phyloP scores from a whole-genome alignment of 2,888 invertebrate genomes.

The Eupithecia pulchellata region DNA sequence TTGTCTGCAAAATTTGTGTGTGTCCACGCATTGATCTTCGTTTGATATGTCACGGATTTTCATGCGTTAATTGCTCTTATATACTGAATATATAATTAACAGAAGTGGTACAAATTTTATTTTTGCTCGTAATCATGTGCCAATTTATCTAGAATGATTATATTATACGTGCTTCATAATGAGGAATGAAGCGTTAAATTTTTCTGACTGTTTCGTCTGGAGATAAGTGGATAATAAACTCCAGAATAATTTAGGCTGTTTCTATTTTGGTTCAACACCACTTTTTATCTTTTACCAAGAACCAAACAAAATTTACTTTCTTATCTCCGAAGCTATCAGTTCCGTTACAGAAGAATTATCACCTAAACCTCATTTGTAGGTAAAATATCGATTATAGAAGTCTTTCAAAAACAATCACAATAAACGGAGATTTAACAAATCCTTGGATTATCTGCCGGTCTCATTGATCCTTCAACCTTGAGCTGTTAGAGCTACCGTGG shows the following conservation, averaged over 20 bases:
- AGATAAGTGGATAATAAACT: background rate
- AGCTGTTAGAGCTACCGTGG: too few relatives aligned
- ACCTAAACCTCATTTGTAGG: constrained; percentile 19
- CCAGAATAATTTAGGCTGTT: background rate
- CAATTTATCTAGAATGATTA: background rate
- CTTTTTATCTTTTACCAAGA: background rate
- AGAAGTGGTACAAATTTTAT: background rate
- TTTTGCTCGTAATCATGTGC: background rate
- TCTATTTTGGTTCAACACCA: background rate
- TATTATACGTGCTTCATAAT: background rate
- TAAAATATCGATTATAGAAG: constrained; percentile 39
- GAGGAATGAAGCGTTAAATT: background rate
- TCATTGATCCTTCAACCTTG: constrained; percentile 26
- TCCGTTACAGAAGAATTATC: background rate
- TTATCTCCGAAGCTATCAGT: background rate
- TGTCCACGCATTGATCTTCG: background rate
- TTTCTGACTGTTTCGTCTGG: background rate
- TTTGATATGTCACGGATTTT: background rate
- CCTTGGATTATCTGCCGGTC: constrained; percentile 40
- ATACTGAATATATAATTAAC: background rate
- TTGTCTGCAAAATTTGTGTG: background rate
- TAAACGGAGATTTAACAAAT: constrained; percentile 43
- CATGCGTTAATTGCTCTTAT: background rate
- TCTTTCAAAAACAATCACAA: constrained; percentile 49
- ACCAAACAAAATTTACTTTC: background rate